Base-by-base conservation (phyloP, 2,888 invertebrate genomes). In the Coleophora flavipennella region DNA sequence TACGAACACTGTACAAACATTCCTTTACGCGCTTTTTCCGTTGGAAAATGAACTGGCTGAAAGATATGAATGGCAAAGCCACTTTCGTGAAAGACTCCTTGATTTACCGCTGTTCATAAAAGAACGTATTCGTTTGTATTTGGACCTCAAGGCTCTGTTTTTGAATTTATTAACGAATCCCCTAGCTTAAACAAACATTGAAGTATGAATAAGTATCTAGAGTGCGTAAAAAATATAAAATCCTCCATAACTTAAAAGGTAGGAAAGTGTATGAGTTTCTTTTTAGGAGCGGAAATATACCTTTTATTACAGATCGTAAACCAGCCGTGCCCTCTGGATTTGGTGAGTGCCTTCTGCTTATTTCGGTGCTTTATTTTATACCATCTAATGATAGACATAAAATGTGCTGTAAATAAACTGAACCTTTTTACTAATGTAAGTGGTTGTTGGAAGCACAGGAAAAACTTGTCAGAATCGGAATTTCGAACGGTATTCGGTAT, bases 281-380 rank as follows among this genome's bases (percentile, higher is more conserved):
- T 50, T 46, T 39, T 41, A 45, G 51, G 50, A 55, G n/a, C 50
- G 46, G 58, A 62, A 49, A 55, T 54, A 53, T 54, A 56, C 54
- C 53, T 55, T 50, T 54, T 68, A 68, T 65, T 67, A 69, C 64
- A 55, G 59, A 51, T 59, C 60, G 55, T 67, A 68, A 67, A 67
- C 54, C 55, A 59, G 49, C 53, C 57, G 55, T 56, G 55, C 55
- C 59, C 60, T 51, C 44, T 53, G 58, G 59, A 67, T 64, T 56
- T 53, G 48, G 51, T 49, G 58, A 55, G 58, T 51, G 51, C 45
- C 45, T 42, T 34, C 31, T 35, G 12, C 9, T 14, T 13, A 13
- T 3, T 2, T 29, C n/a, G 29, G 10, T n/a, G 10, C 4, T 10
- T 29, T 29, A 10, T 29, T 10, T n/a, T 29, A 29, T 8, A 29